phyloP scores from a whole-genome alignment of 2,888 invertebrate species.

The Fissipunctia ypsillon region DNA sequence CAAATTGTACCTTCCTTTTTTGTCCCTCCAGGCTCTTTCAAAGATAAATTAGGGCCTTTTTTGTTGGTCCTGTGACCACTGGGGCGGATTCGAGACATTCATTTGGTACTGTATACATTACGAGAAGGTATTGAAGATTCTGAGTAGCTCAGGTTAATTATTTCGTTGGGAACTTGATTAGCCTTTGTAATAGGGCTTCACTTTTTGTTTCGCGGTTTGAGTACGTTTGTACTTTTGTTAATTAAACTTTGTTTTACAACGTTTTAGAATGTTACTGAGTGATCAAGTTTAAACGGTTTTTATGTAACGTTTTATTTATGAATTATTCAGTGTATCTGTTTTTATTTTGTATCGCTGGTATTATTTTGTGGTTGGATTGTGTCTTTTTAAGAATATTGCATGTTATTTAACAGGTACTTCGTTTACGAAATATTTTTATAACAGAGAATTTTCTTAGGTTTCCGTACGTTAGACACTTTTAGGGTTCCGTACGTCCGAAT shows the following conservation, averaged over 20 bases:
- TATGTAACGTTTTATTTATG: constrained; percentile 49
- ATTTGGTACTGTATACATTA: constrained; percentile 75
- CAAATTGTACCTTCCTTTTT: constrained; percentile 79
- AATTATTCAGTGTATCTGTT: not conserved
- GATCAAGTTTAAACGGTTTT: constrained; percentile 59
- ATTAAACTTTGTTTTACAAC: constrained; percentile 65
- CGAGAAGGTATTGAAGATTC: constrained; percentile 70
- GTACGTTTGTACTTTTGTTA: constrained; percentile 63
- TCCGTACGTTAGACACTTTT: not conserved
- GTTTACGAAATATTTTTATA: not conserved
- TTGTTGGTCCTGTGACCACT: constrained; percentile 73
- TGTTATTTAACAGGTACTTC: not conserved
- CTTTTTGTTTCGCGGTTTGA: constrained; percentile 64
- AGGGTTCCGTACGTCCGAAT: too few relatives aligned
- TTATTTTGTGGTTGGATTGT: not conserved
- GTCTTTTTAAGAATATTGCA: not conserved
- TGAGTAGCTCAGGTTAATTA: constrained; percentile 72
- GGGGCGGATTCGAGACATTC: constrained; percentile 74
- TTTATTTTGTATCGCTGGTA: not conserved
- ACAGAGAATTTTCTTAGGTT: not conserved
- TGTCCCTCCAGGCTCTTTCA: constrained; percentile 73
- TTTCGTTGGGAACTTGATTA: constrained; percentile 71
- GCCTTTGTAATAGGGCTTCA: constrained; percentile 55
- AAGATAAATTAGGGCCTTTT: constrained; percentile 80
- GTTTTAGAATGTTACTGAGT: constrained; percentile 47